phyloP scores from a whole-genome alignment of 2,797 vertebrate genomes.

The Gobionotothen gibberifrons region DNA sequence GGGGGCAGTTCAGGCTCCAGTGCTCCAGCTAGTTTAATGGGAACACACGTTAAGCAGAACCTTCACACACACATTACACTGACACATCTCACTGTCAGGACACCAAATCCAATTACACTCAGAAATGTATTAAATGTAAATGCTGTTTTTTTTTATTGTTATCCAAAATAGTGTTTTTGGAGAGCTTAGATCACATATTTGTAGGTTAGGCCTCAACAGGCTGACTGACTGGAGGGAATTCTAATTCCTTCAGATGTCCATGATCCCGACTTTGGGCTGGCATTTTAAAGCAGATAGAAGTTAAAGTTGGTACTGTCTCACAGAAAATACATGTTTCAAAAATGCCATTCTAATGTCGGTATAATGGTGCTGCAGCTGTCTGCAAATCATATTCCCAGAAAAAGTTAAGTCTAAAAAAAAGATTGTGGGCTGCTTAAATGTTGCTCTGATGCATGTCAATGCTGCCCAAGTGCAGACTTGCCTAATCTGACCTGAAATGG shows the following conservation, averaged over 20 bases:
- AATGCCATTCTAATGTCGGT: too few relatives aligned
- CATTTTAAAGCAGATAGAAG: neutral
- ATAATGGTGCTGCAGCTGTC: too few relatives aligned
- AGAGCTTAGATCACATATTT: neutral
- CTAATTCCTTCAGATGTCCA: neutral
- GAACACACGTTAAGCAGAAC: constrained; percentile 37
- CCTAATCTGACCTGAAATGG: neutral
- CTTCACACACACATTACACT: neutral
- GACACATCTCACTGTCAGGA: neutral
- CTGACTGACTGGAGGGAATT: neutral
- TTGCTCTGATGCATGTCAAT: neutral
- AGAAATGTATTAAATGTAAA: neutral
- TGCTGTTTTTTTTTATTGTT: neutral
- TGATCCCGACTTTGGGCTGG: neutral
- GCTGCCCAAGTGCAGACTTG: neutral
- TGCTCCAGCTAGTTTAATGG: constrained; percentile 44
- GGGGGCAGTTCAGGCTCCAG: constrained; percentile 38
- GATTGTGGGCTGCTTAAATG: neutral
- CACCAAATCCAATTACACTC: neutral
- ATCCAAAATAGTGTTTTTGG: neutral
- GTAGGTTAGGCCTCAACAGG: neutral
- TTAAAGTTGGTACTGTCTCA: neutral
- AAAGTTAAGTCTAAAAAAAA: too few relatives aligned
- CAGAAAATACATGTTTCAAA: neutral
- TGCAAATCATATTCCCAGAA: too few relatives aligned